Conservation (phyloP, 1,140 invertebrate genomes). For the Drosophila pseudoobscura region DNA sequence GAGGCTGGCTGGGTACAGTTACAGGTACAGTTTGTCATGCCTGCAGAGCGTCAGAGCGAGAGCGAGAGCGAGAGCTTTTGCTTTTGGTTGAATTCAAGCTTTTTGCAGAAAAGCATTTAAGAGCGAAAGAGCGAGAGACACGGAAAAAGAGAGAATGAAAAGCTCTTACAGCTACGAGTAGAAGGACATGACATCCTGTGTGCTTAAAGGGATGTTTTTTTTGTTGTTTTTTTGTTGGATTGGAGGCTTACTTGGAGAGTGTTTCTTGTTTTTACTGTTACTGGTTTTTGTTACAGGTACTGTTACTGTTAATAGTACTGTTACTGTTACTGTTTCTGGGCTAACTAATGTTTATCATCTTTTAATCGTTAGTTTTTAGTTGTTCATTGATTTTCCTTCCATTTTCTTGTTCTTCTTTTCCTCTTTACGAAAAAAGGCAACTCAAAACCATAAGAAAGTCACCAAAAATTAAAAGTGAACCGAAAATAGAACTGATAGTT, state of each 20-base stretch:
- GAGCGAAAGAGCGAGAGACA: conserved; percentile 4
- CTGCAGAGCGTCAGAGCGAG: conserved; percentile 26
- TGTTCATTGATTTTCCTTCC: conserved; percentile 8
- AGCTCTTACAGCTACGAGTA: conserved; percentile 65
- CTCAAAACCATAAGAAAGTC: conserved; percentile 51
- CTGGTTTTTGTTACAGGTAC: conserved; percentile 20
- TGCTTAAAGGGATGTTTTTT: conserved; percentile 20
- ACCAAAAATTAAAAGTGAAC: conserved; percentile 47
- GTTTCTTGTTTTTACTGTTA: conserved; percentile 30
- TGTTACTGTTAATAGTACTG: conserved; percentile 19
- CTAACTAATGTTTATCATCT: conserved; percentile 82
- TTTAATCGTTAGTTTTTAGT: conserved; percentile 24
- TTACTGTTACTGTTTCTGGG: conserved; percentile 20
- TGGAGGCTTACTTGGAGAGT: conserved; percentile 10
- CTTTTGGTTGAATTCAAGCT: conserved; percentile 42
- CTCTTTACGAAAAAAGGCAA: conserved; percentile 42
- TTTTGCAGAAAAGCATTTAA: conserved; percentile 32
- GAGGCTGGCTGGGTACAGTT: conserved; percentile 17
- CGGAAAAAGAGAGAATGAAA: conserved; percentile 41
- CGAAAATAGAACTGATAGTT: conserved; percentile 56
- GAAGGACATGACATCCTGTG: conserved; percentile 31
- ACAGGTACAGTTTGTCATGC: conserved; percentile 27
- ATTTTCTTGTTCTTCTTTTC: conserved; percentile 30
- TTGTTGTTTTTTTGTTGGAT: conserved; percentile 15
- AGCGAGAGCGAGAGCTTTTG: conserved; percentile 41